A percentile compares a stretch with the other conserved stretches of the same genome.
phyloP scores from a whole-genome alignment of 2,113 vertebrate species.

The Phalacrocorax brasilianus region DNA sequence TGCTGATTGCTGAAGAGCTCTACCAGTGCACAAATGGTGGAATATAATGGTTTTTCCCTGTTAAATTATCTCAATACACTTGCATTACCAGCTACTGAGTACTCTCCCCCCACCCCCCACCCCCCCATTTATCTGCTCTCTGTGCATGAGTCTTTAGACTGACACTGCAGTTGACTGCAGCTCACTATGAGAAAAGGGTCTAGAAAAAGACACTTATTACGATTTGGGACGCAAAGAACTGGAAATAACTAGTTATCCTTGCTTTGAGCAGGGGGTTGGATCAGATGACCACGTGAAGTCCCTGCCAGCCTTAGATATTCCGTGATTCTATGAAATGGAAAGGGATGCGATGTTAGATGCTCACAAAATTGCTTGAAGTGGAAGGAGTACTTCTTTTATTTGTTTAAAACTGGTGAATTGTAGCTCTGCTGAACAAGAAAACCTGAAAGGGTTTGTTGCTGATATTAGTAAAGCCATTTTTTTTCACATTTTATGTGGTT shows the following conservation, averaged over 20 bases:
- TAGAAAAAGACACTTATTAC: background rate
- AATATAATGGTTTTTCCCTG: background rate
- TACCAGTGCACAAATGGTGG: background rate
- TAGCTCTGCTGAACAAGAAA: background rate
- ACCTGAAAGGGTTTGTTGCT: background rate
- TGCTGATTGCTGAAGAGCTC: background rate
- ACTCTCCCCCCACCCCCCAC: no score
- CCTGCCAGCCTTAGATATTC: background rate
- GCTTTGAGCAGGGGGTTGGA: background rate
- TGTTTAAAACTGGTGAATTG: background rate
- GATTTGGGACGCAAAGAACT: background rate
- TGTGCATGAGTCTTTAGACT: background rate
- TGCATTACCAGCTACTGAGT: background rate
- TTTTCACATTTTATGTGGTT: background rate
- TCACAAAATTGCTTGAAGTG: background rate
- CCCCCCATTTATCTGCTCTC: background rate
- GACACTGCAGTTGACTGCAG: background rate
- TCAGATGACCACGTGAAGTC: background rate
- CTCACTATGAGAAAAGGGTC: background rate
- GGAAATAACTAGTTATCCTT: background rate
- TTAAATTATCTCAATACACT: background rate
- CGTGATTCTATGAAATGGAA: background rate
- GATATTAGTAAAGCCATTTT: background rate
- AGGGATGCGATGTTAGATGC: background rate
- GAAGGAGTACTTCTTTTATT: background rate